Conservation (phyloP, 2,888 invertebrate species). For the Liodrosophila aerea region DNA sequence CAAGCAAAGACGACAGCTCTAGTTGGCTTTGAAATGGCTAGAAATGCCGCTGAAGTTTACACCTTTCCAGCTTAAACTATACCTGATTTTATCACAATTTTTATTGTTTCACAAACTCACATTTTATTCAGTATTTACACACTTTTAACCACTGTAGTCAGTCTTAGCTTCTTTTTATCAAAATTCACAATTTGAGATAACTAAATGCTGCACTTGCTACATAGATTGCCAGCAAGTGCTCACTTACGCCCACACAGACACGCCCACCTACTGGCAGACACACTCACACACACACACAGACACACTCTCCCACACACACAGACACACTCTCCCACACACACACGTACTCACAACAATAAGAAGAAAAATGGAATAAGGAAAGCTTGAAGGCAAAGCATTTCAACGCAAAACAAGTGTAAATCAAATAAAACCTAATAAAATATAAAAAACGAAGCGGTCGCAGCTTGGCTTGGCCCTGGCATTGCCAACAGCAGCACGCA, state of each 20-base stretch:
- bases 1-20: no score
- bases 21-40: no score
- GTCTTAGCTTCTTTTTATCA: conserved; percentile 10
- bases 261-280: conserved; percentile 22
- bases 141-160: no score
- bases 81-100: no score
- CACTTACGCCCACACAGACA: conserved; percentile 34
- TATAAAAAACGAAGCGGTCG: conserved; percentile 54
- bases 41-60: no score
- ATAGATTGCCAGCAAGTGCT: conserved; percentile 37
- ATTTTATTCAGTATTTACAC: no score
- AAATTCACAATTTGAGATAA: conserved; percentile 15
- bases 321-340: conserved; percentile 11
- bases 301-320: neutral
- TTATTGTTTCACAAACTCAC: no score
- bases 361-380: conserved; percentile 1
- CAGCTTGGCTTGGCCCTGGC: conserved; percentile 57
- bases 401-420: conserved; percentile 75
- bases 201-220: conserved; percentile 35
- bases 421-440: conserved; percentile 77
- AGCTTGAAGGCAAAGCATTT: conserved; percentile 53
- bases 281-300: conserved; percentile 13
- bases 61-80: no score
- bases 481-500: conserved; percentile 43
- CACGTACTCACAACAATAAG: neutral